Evolutionary conservation across 2,797 vertebrate genomes (phyloP).

Genomic region (Melanotaenia nigrans): DNA sequence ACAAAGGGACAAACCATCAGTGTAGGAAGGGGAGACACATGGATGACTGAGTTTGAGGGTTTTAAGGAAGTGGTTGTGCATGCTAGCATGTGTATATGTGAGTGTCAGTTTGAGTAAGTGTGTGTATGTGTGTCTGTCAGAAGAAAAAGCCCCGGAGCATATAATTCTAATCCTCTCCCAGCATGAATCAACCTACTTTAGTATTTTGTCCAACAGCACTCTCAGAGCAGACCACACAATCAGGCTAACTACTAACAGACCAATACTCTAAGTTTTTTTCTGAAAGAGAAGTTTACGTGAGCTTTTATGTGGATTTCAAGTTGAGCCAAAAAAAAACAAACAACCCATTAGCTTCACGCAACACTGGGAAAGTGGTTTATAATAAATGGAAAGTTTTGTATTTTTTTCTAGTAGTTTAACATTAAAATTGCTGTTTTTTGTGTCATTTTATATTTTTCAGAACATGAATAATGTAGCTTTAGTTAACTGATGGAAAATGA

Average conservation of each 20-base stretch:
- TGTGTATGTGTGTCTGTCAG: constrained; percentile 7
- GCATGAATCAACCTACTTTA: constrained; percentile 44
- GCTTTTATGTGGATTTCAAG: constrained; percentile 2
- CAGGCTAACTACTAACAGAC: constrained; percentile 16
- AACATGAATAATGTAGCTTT: too few relatives aligned
- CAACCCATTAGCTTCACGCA: neutral
- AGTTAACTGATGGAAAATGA: too few relatives aligned
- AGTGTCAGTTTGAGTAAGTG: neutral
- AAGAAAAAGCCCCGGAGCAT: constrained; percentile 42
- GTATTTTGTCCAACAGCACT: constrained; percentile 38
- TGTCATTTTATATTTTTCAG: too few relatives aligned
- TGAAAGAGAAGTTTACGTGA: constrained; percentile 3
- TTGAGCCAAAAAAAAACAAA: neutral
- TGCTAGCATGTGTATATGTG: constrained; percentile 8
- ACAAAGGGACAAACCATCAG: constrained; percentile 3
- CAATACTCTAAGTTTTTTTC: constrained; percentile 2
- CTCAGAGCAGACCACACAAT: constrained; percentile 53
- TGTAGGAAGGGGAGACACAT: constrained; percentile 10
- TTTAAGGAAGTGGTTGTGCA: neutral
- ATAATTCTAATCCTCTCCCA: constrained; percentile 65
- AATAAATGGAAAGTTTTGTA: neutral
- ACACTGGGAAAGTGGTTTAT: neutral
- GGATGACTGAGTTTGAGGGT: constrained; percentile 26
- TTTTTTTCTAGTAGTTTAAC: too few relatives aligned
- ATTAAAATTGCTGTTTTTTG: too few relatives aligned